Evolutionary conservation across 2,888 invertebrate genomes (phyloP).

Genomic region (Piscicola geometra): DNA sequence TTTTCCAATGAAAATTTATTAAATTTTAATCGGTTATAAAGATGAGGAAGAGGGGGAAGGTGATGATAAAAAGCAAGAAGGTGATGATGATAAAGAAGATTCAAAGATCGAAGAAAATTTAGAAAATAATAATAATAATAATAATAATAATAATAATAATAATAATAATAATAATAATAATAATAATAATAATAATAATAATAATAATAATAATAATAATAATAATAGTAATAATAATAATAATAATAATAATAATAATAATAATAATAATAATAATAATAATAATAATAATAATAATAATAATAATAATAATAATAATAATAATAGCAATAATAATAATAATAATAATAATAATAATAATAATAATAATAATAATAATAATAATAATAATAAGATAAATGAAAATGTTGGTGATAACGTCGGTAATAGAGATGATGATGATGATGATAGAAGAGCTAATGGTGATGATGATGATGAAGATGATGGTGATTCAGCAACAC

Average conservation of each 20-base stretch:
- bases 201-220: conserved; percentile 14
- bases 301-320: conserved; percentile 8
- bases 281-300: conserved; percentile 22
- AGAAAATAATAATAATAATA: conserved; percentile 1
- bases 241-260: conserved; percentile 6
- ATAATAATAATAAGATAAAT: conserved; percentile 2
- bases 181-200: conserved; percentile 17
- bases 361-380: conserved; percentile 8
- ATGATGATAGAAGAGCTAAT: neutral
- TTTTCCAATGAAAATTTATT: no score
- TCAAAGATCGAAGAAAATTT: neutral
- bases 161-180: conserved; percentile 17
- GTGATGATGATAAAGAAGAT: neutral
- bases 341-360: conserved; percentile 17
- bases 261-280: conserved; percentile 12
- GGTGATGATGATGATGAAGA: no score
- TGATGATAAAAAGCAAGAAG: neutral
- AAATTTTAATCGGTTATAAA: no score
- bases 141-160: conserved; percentile 9
- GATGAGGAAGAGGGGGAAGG: no score
- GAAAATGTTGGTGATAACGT: neutral
- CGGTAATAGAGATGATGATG: neutral
- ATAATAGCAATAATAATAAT: conserved; percentile 11
- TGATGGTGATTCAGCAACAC: no score
- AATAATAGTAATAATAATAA: neutral